These are phyloP conservation scores for Diachasma alloeum DNA, from an alignment of 1,140 invertebrate species.

Conservation along the genomic window DNA sequence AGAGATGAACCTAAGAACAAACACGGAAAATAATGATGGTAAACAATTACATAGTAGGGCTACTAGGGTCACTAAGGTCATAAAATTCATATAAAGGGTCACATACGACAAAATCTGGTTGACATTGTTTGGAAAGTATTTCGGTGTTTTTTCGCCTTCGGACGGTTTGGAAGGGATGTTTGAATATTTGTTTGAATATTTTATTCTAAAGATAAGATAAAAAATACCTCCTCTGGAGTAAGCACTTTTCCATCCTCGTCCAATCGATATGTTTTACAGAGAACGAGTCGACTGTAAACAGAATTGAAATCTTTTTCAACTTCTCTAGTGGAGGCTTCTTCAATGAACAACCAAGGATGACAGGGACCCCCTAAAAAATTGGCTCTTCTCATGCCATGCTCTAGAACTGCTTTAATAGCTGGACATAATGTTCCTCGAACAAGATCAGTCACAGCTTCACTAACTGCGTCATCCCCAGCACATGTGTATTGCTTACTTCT, in stretches of 20 bases:
- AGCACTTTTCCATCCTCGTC: constrained; percentile 99
- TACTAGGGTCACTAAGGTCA: too few relatives aligned
- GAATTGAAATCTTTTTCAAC: constrained; percentile 98
- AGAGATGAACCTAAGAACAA: too few relatives aligned
- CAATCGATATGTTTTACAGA: constrained; percentile 97
- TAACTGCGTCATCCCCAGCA: constrained; percentile 97
- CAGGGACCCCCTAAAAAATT: constrained; percentile 86
- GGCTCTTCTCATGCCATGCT: constrained; percentile 95
- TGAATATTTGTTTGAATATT: background rate
- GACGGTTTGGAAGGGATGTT: too few relatives aligned
- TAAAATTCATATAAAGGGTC: too few relatives aligned
- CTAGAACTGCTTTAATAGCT: constrained; percentile 92
- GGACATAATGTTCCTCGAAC: constrained; percentile 94
- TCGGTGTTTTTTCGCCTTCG: too few relatives aligned
- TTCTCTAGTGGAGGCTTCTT: constrained; percentile 94
- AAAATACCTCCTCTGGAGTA: constrained; percentile 91
- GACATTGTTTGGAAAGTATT: too few relatives aligned
- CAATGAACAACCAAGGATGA: constrained; percentile 99
- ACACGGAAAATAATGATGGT: too few relatives aligned
- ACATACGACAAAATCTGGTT: too few relatives aligned
- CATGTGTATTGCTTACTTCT: constrained; percentile 95
- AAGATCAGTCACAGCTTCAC: constrained; percentile 94
- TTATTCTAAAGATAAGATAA: constrained; percentile 4
- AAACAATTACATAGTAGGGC: too few relatives aligned
- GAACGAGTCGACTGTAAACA: constrained; percentile 94